phyloP scores from a whole-genome alignment of 2,797 vertebrate genomes.

The Aeoliscus strigatus region DNA sequence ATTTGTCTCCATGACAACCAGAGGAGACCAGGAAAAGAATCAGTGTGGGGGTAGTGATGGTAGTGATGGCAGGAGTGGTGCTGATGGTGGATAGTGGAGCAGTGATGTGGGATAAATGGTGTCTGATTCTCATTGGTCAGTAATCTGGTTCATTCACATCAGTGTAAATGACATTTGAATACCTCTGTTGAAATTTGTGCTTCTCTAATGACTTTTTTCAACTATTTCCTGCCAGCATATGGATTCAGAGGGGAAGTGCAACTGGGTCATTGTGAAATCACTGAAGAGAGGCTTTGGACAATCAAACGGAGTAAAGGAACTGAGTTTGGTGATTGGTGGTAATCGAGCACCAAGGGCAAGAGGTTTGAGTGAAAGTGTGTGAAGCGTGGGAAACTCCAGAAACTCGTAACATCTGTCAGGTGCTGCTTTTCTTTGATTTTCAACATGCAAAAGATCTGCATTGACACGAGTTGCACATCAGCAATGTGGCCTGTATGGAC shows the following conservation, averaged over 20 bases:
- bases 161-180: too few species aligned
- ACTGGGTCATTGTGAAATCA: neutral
- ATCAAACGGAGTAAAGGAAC: neutral
- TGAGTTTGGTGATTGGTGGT: too few species aligned
- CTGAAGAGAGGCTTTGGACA: neutral
- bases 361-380: too few species aligned
- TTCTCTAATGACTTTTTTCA: too few species aligned
- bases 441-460: too few species aligned
- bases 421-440: too few species aligned
- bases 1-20: constrained; percentile 59
- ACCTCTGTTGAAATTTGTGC: neutral
- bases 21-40: constrained; percentile 35
- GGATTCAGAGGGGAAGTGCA: neutral
- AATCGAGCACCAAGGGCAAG: too few species aligned
- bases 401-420: too few species aligned
- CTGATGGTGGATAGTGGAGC: constrained; percentile 33
- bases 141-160: constrained; percentile 9
- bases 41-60: constrained; percentile 39
- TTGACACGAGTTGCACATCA: too few species aligned
- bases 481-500: too few species aligned
- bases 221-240: neutral
- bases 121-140: constrained; percentile 21
- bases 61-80: constrained; percentile 24
- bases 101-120: constrained; percentile 39
- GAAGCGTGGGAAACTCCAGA: too few species aligned